These are phyloP conservation scores for Amblyraja radiata DNA, from an alignment of 2,797 vertebrate species.

Conservation along the genomic window DNA sequence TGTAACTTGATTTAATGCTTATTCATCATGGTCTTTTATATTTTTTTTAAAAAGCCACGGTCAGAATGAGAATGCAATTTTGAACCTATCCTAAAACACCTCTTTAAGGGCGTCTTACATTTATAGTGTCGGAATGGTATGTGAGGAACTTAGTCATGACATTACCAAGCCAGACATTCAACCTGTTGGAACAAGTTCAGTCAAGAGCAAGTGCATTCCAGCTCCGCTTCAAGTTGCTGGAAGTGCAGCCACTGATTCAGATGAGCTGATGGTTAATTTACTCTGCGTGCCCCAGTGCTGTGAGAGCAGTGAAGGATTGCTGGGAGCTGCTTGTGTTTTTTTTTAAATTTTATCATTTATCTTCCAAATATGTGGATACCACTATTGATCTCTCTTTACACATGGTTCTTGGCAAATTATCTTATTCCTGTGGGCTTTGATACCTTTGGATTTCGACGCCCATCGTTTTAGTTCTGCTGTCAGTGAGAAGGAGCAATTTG, in stretches of 20 bases:
- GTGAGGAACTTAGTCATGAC: neutral
- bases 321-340: conserved; percentile 5
- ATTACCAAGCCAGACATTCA: neutral
- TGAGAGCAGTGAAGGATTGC: neutral
- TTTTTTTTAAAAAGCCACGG: neutral
- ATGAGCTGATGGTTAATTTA: neutral
- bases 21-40: too few relatives aligned
- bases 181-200: conserved; percentile 20
- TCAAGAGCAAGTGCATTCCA: neutral
- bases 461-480: neutral
- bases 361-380: neutral
- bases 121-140: neutral
- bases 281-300: neutral
- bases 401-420: neutral
- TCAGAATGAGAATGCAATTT: neutral
- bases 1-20: too few relatives aligned
- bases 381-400: neutral
- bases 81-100: neutral
- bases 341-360: too few relatives aligned
- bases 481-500: neutral
- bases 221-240: neutral
- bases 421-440: neutral
- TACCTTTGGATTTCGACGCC: neutral
- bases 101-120: neutral
- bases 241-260: neutral